Evolutionary conservation across 2,888 invertebrate genomes (phyloP).

Genomic region (Scaptomyza polygonia): DNA sequence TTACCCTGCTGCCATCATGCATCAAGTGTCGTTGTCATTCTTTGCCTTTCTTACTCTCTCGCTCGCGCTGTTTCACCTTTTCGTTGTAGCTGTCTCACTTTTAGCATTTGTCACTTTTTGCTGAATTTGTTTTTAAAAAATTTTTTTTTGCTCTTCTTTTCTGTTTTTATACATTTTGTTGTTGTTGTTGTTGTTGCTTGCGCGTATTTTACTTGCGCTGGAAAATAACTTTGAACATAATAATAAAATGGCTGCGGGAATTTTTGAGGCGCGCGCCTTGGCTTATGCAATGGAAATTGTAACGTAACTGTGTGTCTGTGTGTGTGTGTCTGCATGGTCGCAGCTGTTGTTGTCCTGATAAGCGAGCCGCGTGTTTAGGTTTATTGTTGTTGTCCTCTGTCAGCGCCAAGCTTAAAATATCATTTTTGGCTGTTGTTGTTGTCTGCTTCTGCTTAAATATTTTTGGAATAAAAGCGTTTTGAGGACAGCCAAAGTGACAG

Average conservation of each 20-base stretch:
- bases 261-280: constrained; percentile 67
- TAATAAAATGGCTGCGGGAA: constrained; percentile 73
- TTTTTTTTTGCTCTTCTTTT: constrained; percentile 29
- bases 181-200: constrained; percentile 5
- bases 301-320: constrained; percentile 5
- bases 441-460: constrained; percentile 34
- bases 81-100: constrained; percentile 4
- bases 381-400: constrained; percentile 47
- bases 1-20: constrained; percentile 79
- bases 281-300: constrained; percentile 70
- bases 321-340: constrained; percentile 26
- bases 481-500: constrained; percentile 61
- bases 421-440: constrained; percentile 10
- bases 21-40: constrained; percentile 76
- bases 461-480: constrained; percentile 36
- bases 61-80: not conserved
- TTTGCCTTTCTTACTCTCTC: constrained; percentile 3
- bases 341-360: constrained; percentile 72
- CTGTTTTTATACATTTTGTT: constrained; percentile 4
- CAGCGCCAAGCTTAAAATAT: constrained; percentile 58
- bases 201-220: constrained; percentile 39
- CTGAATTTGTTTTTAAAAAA: constrained; percentile 66
- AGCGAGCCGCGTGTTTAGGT: constrained; percentile 66
- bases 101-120: constrained; percentile 52
- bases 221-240: constrained; percentile 70